Evolutionary conservation across 2,113 vertebrate species (phyloP).

Genomic region (Syrmaticus mikado): DNA sequence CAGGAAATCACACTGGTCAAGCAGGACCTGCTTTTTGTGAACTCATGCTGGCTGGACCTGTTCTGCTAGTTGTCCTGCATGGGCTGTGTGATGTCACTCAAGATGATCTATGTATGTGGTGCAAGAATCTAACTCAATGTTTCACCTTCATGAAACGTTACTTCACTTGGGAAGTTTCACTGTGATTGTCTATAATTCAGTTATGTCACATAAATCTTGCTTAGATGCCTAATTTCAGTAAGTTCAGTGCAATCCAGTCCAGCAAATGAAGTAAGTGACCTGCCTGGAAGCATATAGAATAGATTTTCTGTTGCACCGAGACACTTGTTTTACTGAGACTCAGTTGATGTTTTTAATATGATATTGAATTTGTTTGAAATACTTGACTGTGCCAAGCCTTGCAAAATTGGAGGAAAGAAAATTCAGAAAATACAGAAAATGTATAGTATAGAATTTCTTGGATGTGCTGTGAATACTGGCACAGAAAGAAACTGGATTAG

Average conservation of each 20-base stretch:
- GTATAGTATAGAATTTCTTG: constrained; percentile 14
- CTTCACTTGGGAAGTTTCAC: neutral
- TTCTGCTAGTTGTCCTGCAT: no score
- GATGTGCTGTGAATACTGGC: constrained; percentile 2
- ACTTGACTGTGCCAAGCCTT: neutral
- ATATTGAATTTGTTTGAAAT: neutral
- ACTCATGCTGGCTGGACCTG: no score
- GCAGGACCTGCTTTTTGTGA: no score
- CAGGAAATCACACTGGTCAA: no score
- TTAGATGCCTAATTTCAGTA: constrained; percentile 25
- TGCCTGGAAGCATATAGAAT: neutral
- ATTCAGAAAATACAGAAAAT: neutral
- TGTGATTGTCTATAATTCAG: constrained; percentile 10
- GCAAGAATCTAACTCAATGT: neutral
- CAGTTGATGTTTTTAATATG: neutral
- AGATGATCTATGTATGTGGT: neutral
- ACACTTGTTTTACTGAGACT: neutral
- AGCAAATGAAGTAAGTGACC: neutral
- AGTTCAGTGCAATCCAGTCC: neutral
- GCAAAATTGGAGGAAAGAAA: neutral
- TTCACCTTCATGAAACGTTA: neutral
- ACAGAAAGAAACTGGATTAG: neutral
- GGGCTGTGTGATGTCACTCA: no score
- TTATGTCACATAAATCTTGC: constrained; percentile 33
- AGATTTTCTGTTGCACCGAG: neutral